Percentiles rank a stretch among this genome's conserved stretches.
These are phyloP conservation scores for Drosophila ustulata DNA, from an alignment of 2,888 invertebrate species.

Conservation along the genomic window DNA sequence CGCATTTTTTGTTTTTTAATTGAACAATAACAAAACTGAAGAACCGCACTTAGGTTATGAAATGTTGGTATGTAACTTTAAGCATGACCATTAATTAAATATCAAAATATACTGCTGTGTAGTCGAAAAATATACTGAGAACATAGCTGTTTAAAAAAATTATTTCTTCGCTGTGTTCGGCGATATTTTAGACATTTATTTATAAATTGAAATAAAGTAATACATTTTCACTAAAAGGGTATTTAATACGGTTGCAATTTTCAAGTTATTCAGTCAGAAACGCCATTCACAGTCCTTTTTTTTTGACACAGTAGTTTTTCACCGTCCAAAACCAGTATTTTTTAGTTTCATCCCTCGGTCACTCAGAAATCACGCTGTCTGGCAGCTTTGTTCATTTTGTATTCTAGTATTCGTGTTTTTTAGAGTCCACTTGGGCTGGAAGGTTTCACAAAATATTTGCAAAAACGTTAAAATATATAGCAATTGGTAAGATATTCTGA, in stretches of 20 bases:
- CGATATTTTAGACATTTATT: no score
- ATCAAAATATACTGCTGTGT: not conserved
- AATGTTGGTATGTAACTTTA: conserved; percentile 25
- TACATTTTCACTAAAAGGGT: no score
- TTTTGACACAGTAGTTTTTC: not conserved
- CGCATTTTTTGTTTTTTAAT: conserved; percentile 86
- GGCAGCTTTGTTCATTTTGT: conserved; percentile 5
- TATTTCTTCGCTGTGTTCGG: no score
- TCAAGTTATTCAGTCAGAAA: no score
- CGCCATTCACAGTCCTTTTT: no score
- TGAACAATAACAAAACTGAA: conserved; percentile 9
- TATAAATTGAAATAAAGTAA: no score
- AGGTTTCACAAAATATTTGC: conserved; percentile 4
- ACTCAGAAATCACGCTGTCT: not conserved
- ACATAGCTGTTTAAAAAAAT: not conserved
- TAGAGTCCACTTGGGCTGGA: not conserved
- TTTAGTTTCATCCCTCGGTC: not conserved
- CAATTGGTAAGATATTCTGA: conserved; percentile 9
- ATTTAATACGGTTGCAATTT: no score
- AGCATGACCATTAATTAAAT: conserved; percentile 24
- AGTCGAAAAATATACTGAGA: not conserved
- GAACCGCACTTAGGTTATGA: conserved; percentile 49
- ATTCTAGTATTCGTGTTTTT: conserved; percentile 21
- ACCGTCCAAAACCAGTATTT: not conserved
- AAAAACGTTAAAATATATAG: not conserved